Evolutionary conservation across 1,140 invertebrate genomes (phyloP), one percentile per base, ranked within the genome.

Genomic region (Sinonovacula constricta): DNA sequence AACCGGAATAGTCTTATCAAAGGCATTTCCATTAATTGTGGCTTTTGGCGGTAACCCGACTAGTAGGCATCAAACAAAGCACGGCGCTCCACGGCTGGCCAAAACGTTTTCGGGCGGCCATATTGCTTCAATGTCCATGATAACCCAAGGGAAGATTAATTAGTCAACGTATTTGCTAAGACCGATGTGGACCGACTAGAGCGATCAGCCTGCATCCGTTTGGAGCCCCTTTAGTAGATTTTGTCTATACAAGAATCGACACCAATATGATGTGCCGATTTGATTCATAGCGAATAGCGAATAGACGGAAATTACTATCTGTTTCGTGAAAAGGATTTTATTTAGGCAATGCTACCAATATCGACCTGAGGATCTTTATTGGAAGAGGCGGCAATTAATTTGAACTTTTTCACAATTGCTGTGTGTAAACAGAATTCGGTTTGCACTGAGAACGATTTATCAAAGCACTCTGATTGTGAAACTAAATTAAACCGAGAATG

Each of bases 351-450:
- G 7, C 7, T 45, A 7, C 7, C 39, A n/a, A 45, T 53, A 76
- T 76, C 67, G 72, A 76, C 67, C 34, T 56, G 24, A 22, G n/a
- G 60, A 67, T 76, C 72, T 67, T 76, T 76, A 76, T 76, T 76
- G 72, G 62, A 56, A 33, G 57, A 31, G 60, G 62, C 56, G 39
- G 72, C 65, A 76, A 76, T 76, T 76, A 76, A 76, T 67, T 76
- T 76, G 51, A 65, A 67, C 53, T 65, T 59, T 76, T 76, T 59
- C 39, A 66, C 72, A 66, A 65, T 65, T 45, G 33, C 53, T 24
- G 49, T 74, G 59, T 65, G 60, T 57, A 74, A 74, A 76, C 65
- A 76, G 45, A 76, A 56, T 67, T 76, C 62, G 33, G 62, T 39
- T 33, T 33, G 62, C 57, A 53, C 66, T 67, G 34, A 31, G 22